Base-by-base conservation (phyloP, 2,113 vertebrate genomes). In the Spea multiplicata region DNA sequence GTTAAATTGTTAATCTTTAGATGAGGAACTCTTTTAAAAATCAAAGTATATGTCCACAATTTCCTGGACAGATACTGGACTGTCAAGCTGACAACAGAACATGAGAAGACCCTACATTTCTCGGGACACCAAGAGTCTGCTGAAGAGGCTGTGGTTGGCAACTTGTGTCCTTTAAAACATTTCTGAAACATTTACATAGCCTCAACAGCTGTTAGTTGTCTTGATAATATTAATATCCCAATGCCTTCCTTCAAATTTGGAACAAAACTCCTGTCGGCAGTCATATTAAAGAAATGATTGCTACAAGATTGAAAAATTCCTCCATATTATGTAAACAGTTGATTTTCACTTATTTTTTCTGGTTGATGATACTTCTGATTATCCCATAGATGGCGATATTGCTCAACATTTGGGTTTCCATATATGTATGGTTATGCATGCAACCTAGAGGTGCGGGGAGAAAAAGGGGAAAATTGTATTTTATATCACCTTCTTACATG, bases 371-470 rank as follows among this genome's bases (percentile, higher is more conserved):
- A 3, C 5, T 30, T 64, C 5, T 59, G 77, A 70, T 77, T 87
- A 86, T 82, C 88, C 91, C 89, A 86, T 83, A 88, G 90, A 91
- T 91, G 87, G 88, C 89, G 89, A 88, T 90, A 84, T 90, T 92
- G 89, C 71, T 88, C 82, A 87, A 75, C 52, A 57, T 82, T 17
- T 64, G n/a, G 16, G 59, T 10, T 53, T 10, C 50, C 10, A 53
- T 53, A 53, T 59, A 59, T 59, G 55, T 59, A 59, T 13, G 6
- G 55, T 8, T 13, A 12, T 59, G 55, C 10, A 59, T 12, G 10
- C 4, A 59, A 13, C 9, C 55, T 59, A 12, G 55, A 2, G 6
- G 55, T 59, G 1, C 14, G 55, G 6, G 10, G 50, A 8, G 50
- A 6, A 53, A 53, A 10, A 53, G 10, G 10, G 50, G 10, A 53